These are phyloP conservation scores for Cichlasoma orientale DNA, from an alignment of 2,797 vertebrate genomes.

Conservation along the genomic window DNA sequence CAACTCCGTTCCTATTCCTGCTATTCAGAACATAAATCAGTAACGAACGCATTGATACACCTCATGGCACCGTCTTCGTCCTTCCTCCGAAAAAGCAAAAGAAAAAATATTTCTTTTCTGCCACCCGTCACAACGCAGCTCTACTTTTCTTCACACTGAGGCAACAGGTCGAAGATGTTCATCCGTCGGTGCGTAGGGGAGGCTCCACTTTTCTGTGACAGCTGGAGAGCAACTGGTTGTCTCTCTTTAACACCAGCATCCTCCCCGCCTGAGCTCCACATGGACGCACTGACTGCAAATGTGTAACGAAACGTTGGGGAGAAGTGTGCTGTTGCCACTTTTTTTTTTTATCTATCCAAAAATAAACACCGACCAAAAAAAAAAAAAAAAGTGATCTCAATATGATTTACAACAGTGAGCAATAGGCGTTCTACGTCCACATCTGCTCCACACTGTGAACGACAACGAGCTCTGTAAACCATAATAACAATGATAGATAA, in stretches of 20 bases:
- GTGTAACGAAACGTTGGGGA: conserved; percentile 17
- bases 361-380: background rate
- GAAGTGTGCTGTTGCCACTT: conserved; percentile 16
- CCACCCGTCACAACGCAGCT: conserved; percentile 13
- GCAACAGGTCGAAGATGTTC: conserved; percentile 75
- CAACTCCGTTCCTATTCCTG: conserved; percentile 55
- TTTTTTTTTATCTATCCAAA: conserved; percentile 5
- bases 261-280: conserved; percentile 61
- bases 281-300: conserved; percentile 50
- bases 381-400: background rate
- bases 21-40: conserved; percentile 59
- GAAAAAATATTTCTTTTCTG: conserved; percentile 1
- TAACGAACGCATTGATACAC: conserved; percentile 34
- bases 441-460: background rate
- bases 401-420: background rate
- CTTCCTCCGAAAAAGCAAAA: conserved; percentile 13
- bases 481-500: background rate
- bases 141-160: conserved; percentile 53
- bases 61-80: conserved; percentile 52
- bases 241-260: conserved; percentile 62
- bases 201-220: conserved; percentile 68
- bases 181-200: conserved; percentile 58
- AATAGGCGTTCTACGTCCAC: background rate
- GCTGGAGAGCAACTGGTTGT: conserved; percentile 79
- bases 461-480: background rate